Evolutionary conservation across 2,888 invertebrate species (phyloP).

Genomic region (Volucella bombylans): DNA sequence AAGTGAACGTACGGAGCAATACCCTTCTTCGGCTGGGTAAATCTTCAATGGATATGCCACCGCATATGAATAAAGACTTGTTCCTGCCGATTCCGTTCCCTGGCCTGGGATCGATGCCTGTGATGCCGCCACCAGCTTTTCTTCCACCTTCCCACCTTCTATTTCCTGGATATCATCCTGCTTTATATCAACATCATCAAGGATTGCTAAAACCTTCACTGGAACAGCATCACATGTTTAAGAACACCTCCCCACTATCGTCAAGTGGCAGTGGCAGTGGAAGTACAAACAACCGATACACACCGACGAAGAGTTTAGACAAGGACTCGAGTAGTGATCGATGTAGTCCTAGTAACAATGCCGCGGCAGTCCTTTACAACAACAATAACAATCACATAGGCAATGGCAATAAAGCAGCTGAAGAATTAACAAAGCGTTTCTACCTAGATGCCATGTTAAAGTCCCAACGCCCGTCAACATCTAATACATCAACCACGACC

Average conservation of each 20-base stretch:
- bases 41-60: slow-evolving; percentile 77
- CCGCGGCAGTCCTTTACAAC: slow-evolving; percentile 79
- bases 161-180: slow-evolving; percentile 86
- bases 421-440: slow-evolving; percentile 87
- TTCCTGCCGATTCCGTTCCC: slow-evolving; percentile 88
- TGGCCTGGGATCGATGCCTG: slow-evolving; percentile 85
- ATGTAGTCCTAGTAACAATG: slow-evolving; percentile 54
- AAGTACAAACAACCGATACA: slow-evolving; percentile 77
- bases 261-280: slow-evolving; percentile 46
- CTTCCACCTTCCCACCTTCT: slow-evolving; percentile 85
- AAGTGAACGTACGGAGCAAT: slow-evolving; percentile 86
- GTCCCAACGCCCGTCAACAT: slow-evolving; percentile 84
- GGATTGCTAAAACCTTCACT: slow-evolving; percentile 80
- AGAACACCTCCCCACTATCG: slow-evolving; percentile 61
- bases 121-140: slow-evolving; percentile 86
- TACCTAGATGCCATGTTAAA: slow-evolving; percentile 90
- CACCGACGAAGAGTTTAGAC: slow-evolving; percentile 75
- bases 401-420: slow-evolving; percentile 85
- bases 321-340: slow-evolving; percentile 69
- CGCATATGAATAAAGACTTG: slow-evolving; percentile 84
- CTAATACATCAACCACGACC: slow-evolving; percentile 75
- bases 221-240: slow-evolving; percentile 80
- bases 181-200: slow-evolving; percentile 83
- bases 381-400: slow-evolving; percentile 81
- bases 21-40: slow-evolving; percentile 82